Percentiles rank a stretch among this genome's conserved stretches.
Evolutionary conservation across 2,797 vertebrate species (phyloP).

Genomic region (Cyprinodon diabolis): DNA sequence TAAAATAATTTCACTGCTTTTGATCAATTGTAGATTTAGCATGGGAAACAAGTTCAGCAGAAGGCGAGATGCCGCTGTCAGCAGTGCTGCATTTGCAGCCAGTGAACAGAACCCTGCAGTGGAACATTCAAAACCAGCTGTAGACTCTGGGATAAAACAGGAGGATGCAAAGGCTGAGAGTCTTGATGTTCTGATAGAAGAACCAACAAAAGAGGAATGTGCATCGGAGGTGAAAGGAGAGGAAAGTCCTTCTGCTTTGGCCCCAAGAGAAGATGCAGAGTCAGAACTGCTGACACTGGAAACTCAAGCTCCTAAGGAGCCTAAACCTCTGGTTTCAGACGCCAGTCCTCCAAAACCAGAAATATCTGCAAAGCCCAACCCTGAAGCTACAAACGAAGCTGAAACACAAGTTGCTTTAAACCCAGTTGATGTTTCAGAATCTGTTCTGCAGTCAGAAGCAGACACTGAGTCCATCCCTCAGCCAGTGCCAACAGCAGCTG

Average conservation of each 20-base stretch:
- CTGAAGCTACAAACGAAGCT: constrained; percentile 4
- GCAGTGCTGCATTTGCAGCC: constrained; percentile 41
- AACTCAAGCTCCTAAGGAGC: constrained; percentile 21
- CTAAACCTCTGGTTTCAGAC: constrained; percentile 28
- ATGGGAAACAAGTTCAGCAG: constrained; percentile 92
- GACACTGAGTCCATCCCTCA: constrained; percentile 7
- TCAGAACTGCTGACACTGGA: constrained; percentile 30
- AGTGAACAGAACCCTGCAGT: constrained; percentile 49
- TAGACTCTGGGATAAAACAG: constrained; percentile 16
- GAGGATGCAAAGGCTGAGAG: constrained; percentile 36
- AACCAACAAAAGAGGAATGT: constrained; percentile 41
- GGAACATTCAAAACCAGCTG: constrained; percentile 29
- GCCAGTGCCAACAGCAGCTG: constrained; percentile 15
- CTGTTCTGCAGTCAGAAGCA: constrained; percentile 4
- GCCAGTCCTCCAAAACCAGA: constrained; percentile 22
- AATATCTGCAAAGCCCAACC: background rate
- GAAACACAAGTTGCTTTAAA: constrained; percentile 21
- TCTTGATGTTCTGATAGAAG: constrained; percentile 34
- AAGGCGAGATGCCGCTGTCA: constrained; percentile 81
- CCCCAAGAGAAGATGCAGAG: constrained; percentile 19
- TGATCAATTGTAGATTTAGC: constrained; percentile 43
- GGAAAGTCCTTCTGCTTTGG: constrained; percentile 19
- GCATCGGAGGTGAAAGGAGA: constrained; percentile 19
- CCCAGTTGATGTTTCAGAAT: constrained; percentile 16
- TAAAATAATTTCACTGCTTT: background rate